These are phyloP conservation scores for Limnephilus rhombicus DNA, from an alignment of 2,888 invertebrate genomes.

Conservation along the genomic window DNA sequence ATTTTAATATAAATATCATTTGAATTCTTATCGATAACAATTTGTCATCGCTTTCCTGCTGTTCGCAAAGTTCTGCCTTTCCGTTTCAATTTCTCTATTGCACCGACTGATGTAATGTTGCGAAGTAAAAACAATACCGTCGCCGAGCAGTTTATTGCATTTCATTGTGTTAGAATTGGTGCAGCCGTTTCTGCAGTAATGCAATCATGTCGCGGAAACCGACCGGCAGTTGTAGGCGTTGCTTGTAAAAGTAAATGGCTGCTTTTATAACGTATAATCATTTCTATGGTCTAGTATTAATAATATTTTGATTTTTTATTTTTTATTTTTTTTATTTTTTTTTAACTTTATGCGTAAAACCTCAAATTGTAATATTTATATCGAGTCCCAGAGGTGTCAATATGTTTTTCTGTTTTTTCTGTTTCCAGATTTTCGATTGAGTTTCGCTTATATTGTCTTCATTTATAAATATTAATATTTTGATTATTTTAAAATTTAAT, in stretches of 20 bases:
- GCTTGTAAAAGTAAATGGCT: slow-evolving; percentile 6
- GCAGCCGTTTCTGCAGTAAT: neutral
- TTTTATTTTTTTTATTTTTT: too few relatives aligned
- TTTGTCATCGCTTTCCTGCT: neutral
- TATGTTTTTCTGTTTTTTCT: too few relatives aligned
- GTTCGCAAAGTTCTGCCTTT: neutral
- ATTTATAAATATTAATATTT: too few relatives aligned
- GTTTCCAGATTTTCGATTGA: too few relatives aligned
- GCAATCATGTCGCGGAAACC: neutral
- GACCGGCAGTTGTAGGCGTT: neutral
- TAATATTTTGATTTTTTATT: neutral
- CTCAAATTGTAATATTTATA: too few relatives aligned
- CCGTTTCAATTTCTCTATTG: neutral
- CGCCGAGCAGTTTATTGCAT: neutral
- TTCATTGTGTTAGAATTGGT: neutral
- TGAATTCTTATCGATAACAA: neutral
- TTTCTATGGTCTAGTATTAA: neutral
- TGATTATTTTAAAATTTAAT: neutral
- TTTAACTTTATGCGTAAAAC: too few relatives aligned
- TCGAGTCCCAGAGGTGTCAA: too few relatives aligned
- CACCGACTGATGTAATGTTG: neutral
- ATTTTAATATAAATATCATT: too few relatives aligned
- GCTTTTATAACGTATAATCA: neutral
- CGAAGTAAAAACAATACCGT: neutral
- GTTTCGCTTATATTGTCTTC: too few relatives aligned